Evolutionary conservation across 2,797 vertebrate genomes (phyloP).

Genomic region (Oreonectes daqikongensis): DNA sequence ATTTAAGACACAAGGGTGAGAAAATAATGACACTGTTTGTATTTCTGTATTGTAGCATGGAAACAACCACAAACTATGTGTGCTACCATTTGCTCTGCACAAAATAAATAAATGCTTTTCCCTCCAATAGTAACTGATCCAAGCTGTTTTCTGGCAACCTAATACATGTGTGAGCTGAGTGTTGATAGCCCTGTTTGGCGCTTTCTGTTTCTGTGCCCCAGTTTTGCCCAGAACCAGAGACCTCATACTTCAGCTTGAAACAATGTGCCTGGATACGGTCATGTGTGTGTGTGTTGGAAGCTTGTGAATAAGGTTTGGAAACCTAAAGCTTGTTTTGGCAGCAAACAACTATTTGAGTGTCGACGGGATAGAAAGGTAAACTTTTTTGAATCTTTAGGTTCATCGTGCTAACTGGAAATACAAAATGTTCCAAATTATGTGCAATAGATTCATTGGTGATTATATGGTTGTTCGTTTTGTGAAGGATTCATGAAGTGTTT

Average conservation of each 20-base stretch:
- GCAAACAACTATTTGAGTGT: conserved; percentile 9
- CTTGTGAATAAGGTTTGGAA: conserved; percentile 5
- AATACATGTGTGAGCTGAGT: conserved; percentile 25
- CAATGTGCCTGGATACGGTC: neutral
- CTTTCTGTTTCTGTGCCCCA: conserved; percentile 1
- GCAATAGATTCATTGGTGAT: neutral
- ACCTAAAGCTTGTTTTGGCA: conserved; percentile 20
- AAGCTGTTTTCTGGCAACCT: conserved; percentile 30
- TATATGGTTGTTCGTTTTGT: neutral
- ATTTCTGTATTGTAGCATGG: neutral
- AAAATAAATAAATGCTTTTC: neutral
- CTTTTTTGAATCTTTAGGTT: neutral
- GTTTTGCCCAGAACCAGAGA: conserved; percentile 4
- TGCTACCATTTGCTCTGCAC: neutral
- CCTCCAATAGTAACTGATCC: neutral
- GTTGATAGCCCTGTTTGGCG: conserved; percentile 1
- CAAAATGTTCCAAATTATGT: neutral
- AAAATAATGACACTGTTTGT: neutral
- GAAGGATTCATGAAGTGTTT: conserved; percentile 1
- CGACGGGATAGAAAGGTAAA: conserved; percentile 12
- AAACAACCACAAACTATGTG: neutral
- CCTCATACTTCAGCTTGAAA: conserved; percentile 3
- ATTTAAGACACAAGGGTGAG: neutral
- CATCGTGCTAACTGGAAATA: neutral
- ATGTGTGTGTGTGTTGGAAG: neutral